Percentiles rank a stretch among this genome's conserved stretches.
These are phyloP conservation scores for Corythornis vintsioides DNA, from an alignment of 2,113 vertebrate genomes.

Conservation along the genomic window DNA sequence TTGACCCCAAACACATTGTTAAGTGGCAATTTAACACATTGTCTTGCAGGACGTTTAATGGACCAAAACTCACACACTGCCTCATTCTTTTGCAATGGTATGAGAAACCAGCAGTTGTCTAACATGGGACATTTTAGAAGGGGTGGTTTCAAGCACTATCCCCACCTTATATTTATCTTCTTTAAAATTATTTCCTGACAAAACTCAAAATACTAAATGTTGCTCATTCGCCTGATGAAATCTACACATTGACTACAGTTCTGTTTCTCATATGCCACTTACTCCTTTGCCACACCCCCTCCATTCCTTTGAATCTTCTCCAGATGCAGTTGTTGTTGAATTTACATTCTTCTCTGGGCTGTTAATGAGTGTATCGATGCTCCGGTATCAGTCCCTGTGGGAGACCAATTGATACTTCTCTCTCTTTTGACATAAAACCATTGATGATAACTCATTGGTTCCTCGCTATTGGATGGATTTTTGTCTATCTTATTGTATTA, in stretches of 20 bases:
- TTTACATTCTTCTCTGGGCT: conserved; percentile 59
- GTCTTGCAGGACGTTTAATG: background rate
- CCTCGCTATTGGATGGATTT: conserved; percentile 62
- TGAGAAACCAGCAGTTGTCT: background rate
- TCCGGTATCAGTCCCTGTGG: conserved; percentile 28
- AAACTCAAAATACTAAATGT: background rate
- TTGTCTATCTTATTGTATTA: conserved; percentile 56
- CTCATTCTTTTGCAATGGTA: background rate
- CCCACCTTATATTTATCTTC: background rate
- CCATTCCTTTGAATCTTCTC: conserved; percentile 26
- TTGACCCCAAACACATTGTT: background rate
- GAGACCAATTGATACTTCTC: conserved; percentile 68
- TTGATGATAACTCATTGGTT: conserved; percentile 68
- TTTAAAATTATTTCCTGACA: background rate
- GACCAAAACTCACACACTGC: background rate
- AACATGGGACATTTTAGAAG: background rate
- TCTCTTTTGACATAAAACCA: conserved; percentile 65
- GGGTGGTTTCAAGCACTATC: background rate
- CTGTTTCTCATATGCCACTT: background rate
- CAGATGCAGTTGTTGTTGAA: conserved; percentile 31
- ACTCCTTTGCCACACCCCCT: background rate
- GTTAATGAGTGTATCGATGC: conserved; percentile 73
- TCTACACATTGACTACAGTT: background rate
- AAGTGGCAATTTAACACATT: background rate
- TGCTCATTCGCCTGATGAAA: background rate